Base-by-base conservation (phyloP, 2,797 vertebrate species). In the Rhincodon typus region DNA sequence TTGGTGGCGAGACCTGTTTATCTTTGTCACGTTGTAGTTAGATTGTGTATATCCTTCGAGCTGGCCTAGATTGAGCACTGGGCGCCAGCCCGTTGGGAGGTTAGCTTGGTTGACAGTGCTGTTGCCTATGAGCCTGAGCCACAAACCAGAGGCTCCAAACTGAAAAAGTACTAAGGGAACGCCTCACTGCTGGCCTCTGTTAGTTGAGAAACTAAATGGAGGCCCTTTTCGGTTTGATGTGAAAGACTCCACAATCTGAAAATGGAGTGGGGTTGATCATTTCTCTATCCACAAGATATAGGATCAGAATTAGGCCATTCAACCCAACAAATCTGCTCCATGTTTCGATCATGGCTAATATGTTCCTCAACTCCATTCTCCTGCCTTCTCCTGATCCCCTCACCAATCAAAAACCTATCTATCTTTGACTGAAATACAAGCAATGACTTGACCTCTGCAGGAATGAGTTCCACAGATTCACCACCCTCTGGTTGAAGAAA, bases 1-100 rank as follows among this genome's bases (percentile, higher is more conserved):
- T 97, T 86, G 96, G 96, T 95, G 97, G 97, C 97, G 30, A 96
- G 96, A 87, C 27, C 17, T 66, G 57, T 34, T n/a, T 79, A 46
- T 88, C 27, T 46, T 66, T 69, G 25, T 66, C 67, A 69, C 8
- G 90, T 38, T 42, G 19, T 8, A 93, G 19, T 93, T 12, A 25
- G 23, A 42, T 12, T 34, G 50, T 15, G 4, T 7, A 72, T 27
- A 1, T 74, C 27, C 6, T 74, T 53, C n/a, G n/a, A n/a, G 7
- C n/a, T 38, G 66, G 8, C 6, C 46, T 84, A 46, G 19, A 46
- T 46, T 84, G 82, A 84, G 42, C 82, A 42, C 38, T 13, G 46
- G 46, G 27, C 30, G 0, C 50, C 50, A 30, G 53, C 30, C 27
- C 86, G 4, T 34, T 30, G 87, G 25, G 25, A 62, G 25, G 3